phyloP scores from a whole-genome alignment of 2,797 vertebrate genomes.

The Girardinus metallicus region DNA sequence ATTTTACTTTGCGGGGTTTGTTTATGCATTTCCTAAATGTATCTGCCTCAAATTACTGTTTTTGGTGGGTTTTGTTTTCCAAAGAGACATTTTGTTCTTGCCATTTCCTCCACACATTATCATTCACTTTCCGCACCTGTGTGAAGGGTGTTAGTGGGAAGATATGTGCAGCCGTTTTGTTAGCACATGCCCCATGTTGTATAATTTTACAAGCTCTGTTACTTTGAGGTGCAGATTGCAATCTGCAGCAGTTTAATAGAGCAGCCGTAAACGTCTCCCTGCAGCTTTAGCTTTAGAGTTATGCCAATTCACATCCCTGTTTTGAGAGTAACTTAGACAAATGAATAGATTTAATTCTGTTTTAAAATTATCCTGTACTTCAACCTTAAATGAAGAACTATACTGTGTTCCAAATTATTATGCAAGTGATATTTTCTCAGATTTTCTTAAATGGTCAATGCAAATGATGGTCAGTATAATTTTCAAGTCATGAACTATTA shows the following conservation, averaged over 20 bases:
- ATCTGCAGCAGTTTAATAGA: slow-evolving; percentile 54
- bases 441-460: too few species aligned
- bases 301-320: slow-evolving; percentile 26
- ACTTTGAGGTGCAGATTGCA: slow-evolving; percentile 58
- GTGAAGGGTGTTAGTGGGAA: slow-evolving; percentile 9
- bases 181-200: slow-evolving; percentile 70
- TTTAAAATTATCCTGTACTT: background rate
- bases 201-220: slow-evolving; percentile 69
- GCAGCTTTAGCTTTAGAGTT: slow-evolving; percentile 46
- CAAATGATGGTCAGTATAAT: too few species aligned
- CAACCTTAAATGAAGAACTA: slow-evolving; percentile 9
- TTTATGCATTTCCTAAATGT: slow-evolving; percentile 20
- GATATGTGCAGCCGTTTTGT: slow-evolving; percentile 60
- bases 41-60: background rate
- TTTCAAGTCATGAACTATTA: too few species aligned
- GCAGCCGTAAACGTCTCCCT: slow-evolving; percentile 47
- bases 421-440: too few species aligned
- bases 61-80: background rate
- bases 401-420: too few species aligned
- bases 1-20: slow-evolving; percentile 13
- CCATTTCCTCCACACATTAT: slow-evolving; percentile 11
- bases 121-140: slow-evolving; percentile 27
- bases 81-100: slow-evolving; percentile 7
- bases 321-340: slow-evolving; percentile 8
- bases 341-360: slow-evolving; percentile 1